A percentile compares a stretch with the other conserved stretches of the same genome.
Evolutionary conservation across 2,797 vertebrate genomes (phyloP).

Genomic region (Xenentodon cancila): DNA sequence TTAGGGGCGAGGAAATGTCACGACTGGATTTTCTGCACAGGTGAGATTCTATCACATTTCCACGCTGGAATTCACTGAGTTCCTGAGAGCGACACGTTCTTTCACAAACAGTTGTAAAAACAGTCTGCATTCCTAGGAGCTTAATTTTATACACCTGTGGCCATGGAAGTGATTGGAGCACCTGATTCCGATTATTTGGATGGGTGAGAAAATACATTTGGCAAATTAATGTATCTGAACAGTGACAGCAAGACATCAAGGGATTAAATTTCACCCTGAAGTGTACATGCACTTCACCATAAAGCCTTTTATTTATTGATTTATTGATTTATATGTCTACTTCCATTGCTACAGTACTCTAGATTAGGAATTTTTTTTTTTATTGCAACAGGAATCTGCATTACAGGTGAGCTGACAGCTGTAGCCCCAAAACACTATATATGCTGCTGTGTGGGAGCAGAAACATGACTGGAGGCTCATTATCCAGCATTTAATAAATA

Average conservation of each 20-base stretch:
- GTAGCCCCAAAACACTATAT: conserved; percentile 15
- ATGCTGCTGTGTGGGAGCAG: conserved; percentile 12
- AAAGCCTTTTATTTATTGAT: conserved; percentile 12
- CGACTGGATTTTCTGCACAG: too few relatives aligned
- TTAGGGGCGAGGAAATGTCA: too few relatives aligned
- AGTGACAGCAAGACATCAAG: conserved; percentile 3
- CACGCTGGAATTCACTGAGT: too few relatives aligned
- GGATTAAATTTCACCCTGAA: conserved; percentile 34
- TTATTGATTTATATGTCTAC: conserved; percentile 1
- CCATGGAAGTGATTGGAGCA: too few relatives aligned
- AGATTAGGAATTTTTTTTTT: conserved; percentile 21
- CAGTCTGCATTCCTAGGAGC: too few relatives aligned
- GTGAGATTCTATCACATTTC: too few relatives aligned
- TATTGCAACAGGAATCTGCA: conserved; percentile 13
- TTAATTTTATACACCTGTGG: too few relatives aligned
- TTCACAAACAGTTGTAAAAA: too few relatives aligned
- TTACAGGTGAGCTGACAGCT: conserved; percentile 20
- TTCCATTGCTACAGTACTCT: conserved; percentile 14
- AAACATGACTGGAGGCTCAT: conserved; percentile 47
- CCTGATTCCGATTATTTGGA: too few relatives aligned
- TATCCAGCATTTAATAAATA: conserved; percentile 45
- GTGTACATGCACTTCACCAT: conserved; percentile 18
- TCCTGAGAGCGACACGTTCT: too few relatives aligned
- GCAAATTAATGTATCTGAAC: too few relatives aligned
- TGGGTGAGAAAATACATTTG: too few relatives aligned